phyloP scores from a whole-genome alignment of 2,888 invertebrate species.

The Drosophila suboccidentalis region DNA sequence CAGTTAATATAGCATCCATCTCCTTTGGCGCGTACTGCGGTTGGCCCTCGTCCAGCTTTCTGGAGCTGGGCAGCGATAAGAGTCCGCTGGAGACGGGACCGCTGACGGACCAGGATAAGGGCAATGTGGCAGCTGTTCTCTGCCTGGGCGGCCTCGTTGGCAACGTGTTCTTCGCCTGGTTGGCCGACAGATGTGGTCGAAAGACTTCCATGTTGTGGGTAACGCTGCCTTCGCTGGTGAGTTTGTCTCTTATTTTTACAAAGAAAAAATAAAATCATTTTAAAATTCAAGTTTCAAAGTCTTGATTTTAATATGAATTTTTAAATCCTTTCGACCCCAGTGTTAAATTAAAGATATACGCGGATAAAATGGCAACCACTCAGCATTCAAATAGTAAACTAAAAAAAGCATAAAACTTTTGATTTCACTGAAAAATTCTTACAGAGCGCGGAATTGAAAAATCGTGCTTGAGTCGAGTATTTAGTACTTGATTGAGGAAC shows the following conservation, averaged over 20 bases:
- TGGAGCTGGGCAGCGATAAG: conserved; percentile 73
- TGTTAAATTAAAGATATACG: too few species aligned
- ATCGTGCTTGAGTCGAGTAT: too few species aligned
- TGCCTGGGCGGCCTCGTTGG: conserved; percentile 83
- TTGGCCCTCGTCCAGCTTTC: conserved; percentile 84
- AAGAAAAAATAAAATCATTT: too few species aligned
- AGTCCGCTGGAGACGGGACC: conserved; percentile 82
- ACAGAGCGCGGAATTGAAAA: too few species aligned
- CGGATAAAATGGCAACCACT: too few species aligned
- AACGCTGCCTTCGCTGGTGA: conserved; percentile 81
- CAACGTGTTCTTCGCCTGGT: conserved; percentile 82
- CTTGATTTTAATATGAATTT: too few species aligned
- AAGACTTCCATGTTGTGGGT: conserved; percentile 72
- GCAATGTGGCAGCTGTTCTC: conserved; percentile 84
- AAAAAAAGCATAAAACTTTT: too few species aligned
- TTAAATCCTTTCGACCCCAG: too few species aligned
- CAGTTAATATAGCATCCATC: conserved; percentile 78
- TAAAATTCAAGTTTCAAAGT: too few species aligned
- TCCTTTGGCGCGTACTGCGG: conserved; percentile 83
- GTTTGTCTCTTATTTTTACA: background rate
- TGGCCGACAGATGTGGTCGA: conserved; percentile 81
- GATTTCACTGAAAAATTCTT: too few species aligned
- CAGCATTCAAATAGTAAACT: too few species aligned
- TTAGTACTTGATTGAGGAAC: too few species aligned
- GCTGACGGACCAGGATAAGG: conserved; percentile 76